phyloP scores from a whole-genome alignment of 2,888 invertebrate species.

The Autographa gamma region DNA sequence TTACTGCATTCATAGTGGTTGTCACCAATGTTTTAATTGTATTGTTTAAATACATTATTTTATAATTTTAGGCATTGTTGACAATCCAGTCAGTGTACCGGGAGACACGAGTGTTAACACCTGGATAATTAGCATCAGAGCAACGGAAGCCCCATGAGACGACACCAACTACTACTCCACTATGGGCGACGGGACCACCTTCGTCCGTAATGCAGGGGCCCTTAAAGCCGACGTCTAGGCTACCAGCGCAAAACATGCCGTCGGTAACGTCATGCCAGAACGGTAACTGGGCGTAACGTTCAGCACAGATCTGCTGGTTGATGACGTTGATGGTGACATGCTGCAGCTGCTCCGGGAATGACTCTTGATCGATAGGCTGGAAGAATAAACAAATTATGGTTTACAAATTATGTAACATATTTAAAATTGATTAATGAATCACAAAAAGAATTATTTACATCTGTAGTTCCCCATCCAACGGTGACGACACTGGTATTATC shows the following conservation, averaged over 20 bases:
- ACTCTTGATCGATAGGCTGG: slow-evolving; percentile 51
- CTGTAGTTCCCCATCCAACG: slow-evolving; percentile 70
- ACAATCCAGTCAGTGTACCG: slow-evolving; percentile 66
- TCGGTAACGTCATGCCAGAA: slow-evolving; percentile 66
- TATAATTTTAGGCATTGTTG: slow-evolving; percentile 55
- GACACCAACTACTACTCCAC: slow-evolving; percentile 64
- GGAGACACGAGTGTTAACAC: slow-evolving; percentile 67
- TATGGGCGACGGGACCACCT: slow-evolving; percentile 75
- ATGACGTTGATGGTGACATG: slow-evolving; percentile 71
- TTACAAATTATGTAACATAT: neutral
- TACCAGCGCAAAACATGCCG: slow-evolving; percentile 79
- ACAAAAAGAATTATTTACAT: slow-evolving; percentile 55
- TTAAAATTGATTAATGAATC: neutral
- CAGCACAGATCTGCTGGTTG: slow-evolving; percentile 69
- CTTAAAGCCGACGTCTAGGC: slow-evolving; percentile 69
- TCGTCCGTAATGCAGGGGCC: slow-evolving; percentile 72
- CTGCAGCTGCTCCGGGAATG: slow-evolving; percentile 61
- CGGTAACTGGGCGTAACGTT: slow-evolving; percentile 67
- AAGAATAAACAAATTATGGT: slow-evolving; percentile 3
- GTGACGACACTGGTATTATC: slow-evolving; percentile 56
- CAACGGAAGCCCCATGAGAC: slow-evolving; percentile 68
- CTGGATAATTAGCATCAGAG: slow-evolving; percentile 63
- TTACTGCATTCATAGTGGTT: too few relatives aligned
- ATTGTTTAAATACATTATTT: too few relatives aligned
- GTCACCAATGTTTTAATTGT: too few relatives aligned